These are phyloP conservation scores for Agrochola lota DNA, from an alignment of 2,888 invertebrate species.

Conservation along the genomic window DNA sequence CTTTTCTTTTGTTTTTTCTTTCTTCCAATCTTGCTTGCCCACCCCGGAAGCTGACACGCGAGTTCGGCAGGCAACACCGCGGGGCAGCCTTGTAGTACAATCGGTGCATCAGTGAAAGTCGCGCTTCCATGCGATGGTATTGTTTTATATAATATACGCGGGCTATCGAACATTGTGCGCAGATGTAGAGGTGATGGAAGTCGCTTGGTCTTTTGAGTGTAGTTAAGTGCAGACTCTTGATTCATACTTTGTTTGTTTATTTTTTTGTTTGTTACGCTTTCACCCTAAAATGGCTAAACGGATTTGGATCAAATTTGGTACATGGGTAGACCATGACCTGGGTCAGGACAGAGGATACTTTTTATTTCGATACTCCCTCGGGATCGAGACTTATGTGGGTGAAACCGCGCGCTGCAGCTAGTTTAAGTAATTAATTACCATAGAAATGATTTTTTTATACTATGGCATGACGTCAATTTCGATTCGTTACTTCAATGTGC, in stretches of 20 bases:
- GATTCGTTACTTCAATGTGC: too few relatives aligned
- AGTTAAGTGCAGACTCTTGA: neutral
- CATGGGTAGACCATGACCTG: too few relatives aligned
- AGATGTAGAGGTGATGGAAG: constrained; percentile 25
- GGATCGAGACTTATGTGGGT: too few relatives aligned
- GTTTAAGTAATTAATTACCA: too few relatives aligned
- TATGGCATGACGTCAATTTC: neutral
- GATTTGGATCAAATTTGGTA: too few relatives aligned
- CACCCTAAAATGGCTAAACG: too few relatives aligned
- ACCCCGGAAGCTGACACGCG: constrained; percentile 40
- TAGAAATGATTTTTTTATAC: neutral
- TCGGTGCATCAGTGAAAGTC: constrained; percentile 61
- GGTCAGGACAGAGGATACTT: too few relatives aligned
- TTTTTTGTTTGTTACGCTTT: too few relatives aligned
- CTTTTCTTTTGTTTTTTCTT: neutral
- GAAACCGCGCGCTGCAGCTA: too few relatives aligned
- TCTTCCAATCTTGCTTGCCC: neutral
- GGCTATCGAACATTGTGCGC: constrained; percentile 23
- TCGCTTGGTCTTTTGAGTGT: neutral
- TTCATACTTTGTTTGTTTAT: too few relatives aligned
- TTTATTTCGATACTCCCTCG: too few relatives aligned
- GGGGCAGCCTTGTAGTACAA: constrained; percentile 47
- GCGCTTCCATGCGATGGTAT: constrained; percentile 55
- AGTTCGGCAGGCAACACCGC: constrained; percentile 42
- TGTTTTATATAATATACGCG: constrained; percentile 67